Evolutionary conservation across 2,113 vertebrate genomes (phyloP), one percentile per base, ranked within the genome.

Genomic region (Syngnathus scovelli): DNA sequence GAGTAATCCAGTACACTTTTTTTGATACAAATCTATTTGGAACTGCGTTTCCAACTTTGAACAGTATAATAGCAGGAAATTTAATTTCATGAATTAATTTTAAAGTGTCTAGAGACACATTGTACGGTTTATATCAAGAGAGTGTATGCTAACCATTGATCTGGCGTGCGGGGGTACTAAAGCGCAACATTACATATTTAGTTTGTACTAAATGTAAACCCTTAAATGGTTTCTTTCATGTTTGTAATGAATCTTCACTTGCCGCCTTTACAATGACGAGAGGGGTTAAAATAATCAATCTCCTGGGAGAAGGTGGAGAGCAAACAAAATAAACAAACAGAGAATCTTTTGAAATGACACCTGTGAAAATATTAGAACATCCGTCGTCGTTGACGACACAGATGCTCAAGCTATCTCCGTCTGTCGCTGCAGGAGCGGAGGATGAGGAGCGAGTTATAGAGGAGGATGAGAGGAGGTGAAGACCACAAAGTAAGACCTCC

Each of bases 301-400:
- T 58, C 64, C 64, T 6, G 68, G 54, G 71, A 77, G 70, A 73
- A 74, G 66, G 54, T 19, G 43, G 43, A 60, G 74, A 75, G 58
- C 48, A 69, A 73, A 33, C 2, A 33, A 77, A 83, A 73, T 72
- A 83, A 85, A 87, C 82, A 83, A 88, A 86, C 61, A 71, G 78
- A 78, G 83, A 81, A 63, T 78, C 52, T 59, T 84, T 70, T 69
- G 49, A 85, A 84, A 83, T 80, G 86, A 85, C 83, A 89, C 84
- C 85, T 86, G 85, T 81, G 84, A 85, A 87, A 59, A 59, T 85
- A 86, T 86, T 87, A 86, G 81, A 80, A 81, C 81, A 80, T 84
- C 84, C 85, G 86, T 89, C 84, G 84, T 75, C 71, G 43, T 72
- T 74, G 81, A 83, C 83, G 81, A 83, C 83, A 84, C 85, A 86